Conservation (phyloP, 2,888 invertebrate genomes). For the Empis livida region DNA sequence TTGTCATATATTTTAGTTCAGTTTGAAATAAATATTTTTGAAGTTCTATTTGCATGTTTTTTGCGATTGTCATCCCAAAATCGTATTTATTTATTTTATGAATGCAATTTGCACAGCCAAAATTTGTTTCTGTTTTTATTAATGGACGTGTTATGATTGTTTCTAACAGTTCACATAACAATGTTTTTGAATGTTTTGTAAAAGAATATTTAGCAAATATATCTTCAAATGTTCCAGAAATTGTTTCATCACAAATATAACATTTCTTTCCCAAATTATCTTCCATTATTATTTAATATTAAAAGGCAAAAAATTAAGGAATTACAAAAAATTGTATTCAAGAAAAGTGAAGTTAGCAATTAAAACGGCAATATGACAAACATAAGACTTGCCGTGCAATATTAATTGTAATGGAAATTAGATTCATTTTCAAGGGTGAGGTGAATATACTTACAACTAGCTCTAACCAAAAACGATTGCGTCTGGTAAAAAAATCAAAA, state of each 20-base stretch:
- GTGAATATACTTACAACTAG: too few relatives aligned
- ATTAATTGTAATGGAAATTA: too few relatives aligned
- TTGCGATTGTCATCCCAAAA: slow-evolving; percentile 8
- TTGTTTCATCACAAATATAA: slow-evolving; percentile 10
- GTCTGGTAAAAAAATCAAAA: too few relatives aligned
- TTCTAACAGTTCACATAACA: slow-evolving; percentile 8
- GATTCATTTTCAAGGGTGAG: too few relatives aligned
- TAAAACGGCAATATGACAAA: too few relatives aligned
- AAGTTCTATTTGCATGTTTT: slow-evolving; percentile 10
- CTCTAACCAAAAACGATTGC: too few relatives aligned
- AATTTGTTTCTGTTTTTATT: background rate
- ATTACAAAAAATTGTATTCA: too few relatives aligned
- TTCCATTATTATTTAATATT: too few relatives aligned
- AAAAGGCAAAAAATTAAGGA: too few relatives aligned
- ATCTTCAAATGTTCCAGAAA: slow-evolving; percentile 4
- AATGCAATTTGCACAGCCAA: slow-evolving; percentile 9
- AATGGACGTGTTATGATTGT: slow-evolving; percentile 4
- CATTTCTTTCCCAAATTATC: slow-evolving; percentile 6
- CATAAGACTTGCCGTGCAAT: too few relatives aligned
- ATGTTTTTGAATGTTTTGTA: slow-evolving; percentile 9
- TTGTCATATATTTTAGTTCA: slow-evolving; percentile 5
- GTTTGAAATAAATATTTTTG: slow-evolving; percentile 5
- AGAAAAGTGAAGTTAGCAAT: too few relatives aligned
- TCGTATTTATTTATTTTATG: slow-evolving; percentile 13
- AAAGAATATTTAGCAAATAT: slow-evolving; percentile 1